Evolutionary conservation across 2,113 vertebrate species (phyloP).

Genomic region (Oryzias melastigma): DNA sequence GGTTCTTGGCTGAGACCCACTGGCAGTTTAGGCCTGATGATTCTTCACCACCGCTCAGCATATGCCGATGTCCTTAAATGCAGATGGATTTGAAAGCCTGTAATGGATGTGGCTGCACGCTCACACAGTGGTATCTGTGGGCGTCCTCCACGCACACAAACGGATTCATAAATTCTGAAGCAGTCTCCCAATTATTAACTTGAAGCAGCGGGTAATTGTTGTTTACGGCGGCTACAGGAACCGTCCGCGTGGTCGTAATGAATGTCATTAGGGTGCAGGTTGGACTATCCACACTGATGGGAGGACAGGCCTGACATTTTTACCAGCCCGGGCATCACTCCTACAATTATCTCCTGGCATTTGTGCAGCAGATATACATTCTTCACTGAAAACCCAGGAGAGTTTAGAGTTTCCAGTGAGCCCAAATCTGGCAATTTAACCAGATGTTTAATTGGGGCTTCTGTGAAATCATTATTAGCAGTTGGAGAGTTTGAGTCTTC

Average conservation of each 20-base stretch:
- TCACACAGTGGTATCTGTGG: conserved; percentile 1
- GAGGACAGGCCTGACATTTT: conserved; percentile 54
- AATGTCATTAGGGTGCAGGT: conserved; percentile 28
- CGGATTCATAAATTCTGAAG: not conserved
- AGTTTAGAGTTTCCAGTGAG: conserved; percentile 12
- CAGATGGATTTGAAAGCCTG: conserved; percentile 30
- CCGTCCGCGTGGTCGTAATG: conserved; percentile 15
- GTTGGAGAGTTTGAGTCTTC: no score
- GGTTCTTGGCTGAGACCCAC: conserved; percentile 29
- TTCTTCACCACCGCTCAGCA: conserved; percentile 31
- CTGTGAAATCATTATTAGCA: no score
- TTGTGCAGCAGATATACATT: conserved; percentile 50
- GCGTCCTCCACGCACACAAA: not conserved
- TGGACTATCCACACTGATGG: conserved; percentile 31
- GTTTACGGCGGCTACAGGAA: conserved; percentile 22
- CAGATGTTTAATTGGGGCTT: no score
- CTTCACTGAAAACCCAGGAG: conserved; percentile 5
- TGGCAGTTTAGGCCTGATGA: conserved; percentile 39
- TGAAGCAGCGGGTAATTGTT: conserved; percentile 17
- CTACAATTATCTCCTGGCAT: conserved; percentile 69
- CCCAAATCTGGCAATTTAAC: conserved; percentile 29
- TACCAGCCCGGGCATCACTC: conserved; percentile 52
- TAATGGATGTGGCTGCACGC: conserved; percentile 6
- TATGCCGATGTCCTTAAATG: conserved; percentile 45
- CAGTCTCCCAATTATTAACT: conserved; percentile 19